Conservation (phyloP, 2,113 vertebrate genomes). For the Oceanodroma tethys region DNA sequence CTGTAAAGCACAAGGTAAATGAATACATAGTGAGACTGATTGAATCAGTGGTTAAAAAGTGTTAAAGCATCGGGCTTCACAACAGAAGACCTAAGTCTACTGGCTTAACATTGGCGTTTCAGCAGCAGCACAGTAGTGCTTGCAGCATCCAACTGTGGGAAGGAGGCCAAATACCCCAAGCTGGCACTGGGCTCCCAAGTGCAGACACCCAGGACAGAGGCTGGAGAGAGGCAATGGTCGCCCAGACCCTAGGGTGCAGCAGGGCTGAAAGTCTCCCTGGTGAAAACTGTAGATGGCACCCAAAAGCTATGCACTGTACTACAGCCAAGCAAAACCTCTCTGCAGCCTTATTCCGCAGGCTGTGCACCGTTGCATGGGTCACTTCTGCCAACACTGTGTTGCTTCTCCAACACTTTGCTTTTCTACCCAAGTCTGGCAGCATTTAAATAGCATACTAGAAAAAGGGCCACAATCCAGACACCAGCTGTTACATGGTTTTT, state of each 20-base stretch:
- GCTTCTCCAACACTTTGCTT: background rate
- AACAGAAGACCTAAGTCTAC: background rate
- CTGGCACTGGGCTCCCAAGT: background rate
- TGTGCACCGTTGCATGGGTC: accelerated
- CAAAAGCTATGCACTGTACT: background rate
- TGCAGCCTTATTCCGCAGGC: background rate
- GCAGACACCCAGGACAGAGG: background rate
- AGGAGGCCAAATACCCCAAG: background rate
- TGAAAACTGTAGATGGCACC: background rate
- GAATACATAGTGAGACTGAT: background rate
- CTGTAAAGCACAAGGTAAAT: background rate
- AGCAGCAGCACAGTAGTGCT: background rate
- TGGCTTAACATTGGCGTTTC: background rate
- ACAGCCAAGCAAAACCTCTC: background rate
- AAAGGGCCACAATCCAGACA: background rate
- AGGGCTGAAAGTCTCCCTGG: background rate
- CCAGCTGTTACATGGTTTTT: background rate
- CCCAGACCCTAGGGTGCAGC: background rate
- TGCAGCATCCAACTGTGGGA: background rate
- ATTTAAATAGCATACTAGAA: background rate
- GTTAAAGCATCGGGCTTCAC: background rate
- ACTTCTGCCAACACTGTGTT: background rate
- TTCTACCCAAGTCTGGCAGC: background rate
- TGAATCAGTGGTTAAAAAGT: background rate
- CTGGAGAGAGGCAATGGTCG: background rate